A percentile compares a stretch with the other conserved stretches of the same genome.
These are phyloP conservation scores for Cosmopolites sordidus DNA, from an alignment of 2,888 invertebrate species.

Conservation along the genomic window DNA sequence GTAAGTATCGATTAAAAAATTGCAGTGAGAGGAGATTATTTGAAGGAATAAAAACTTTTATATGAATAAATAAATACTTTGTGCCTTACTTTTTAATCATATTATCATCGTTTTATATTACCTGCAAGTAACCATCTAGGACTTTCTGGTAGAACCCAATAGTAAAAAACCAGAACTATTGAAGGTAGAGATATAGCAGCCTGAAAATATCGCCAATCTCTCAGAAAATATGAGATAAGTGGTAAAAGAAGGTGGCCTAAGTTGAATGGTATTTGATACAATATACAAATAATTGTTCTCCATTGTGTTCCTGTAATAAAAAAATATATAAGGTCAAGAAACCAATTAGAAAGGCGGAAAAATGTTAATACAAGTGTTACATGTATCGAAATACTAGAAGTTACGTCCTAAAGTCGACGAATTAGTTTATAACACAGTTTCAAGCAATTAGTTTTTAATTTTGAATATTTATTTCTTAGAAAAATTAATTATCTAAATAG, in stretches of 20 bases:
- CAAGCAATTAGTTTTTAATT: too few species aligned
- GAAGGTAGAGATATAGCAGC: conserved; percentile 56
- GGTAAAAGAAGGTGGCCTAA: conserved; percentile 55
- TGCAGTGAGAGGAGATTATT: too few species aligned
- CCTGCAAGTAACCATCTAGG: conserved; percentile 70
- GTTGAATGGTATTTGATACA: conserved; percentile 59
- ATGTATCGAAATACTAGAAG: too few species aligned
- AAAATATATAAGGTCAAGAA: background rate
- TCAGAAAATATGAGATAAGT: conserved; percentile 52
- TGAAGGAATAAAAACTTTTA: too few species aligned
- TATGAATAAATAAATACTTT: too few species aligned
- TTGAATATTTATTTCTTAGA: too few species aligned
- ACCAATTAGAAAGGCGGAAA: background rate
- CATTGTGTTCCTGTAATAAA: conserved; percentile 48
- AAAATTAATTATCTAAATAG: too few species aligned
- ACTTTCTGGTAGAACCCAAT: conserved; percentile 72
- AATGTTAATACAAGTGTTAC: too few species aligned
- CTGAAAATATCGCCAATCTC: conserved; percentile 57
- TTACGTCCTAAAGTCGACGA: too few species aligned
- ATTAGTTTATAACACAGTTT: too few species aligned
- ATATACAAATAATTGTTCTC: conserved; percentile 54
- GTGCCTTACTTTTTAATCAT: too few species aligned
- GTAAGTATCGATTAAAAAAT: too few species aligned
- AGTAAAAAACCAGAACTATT: conserved; percentile 57
- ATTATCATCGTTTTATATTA: background rate